These are phyloP conservation scores for Ecliptopera silaceata DNA, from an alignment of 2,888 invertebrate genomes.

Conservation along the genomic window DNA sequence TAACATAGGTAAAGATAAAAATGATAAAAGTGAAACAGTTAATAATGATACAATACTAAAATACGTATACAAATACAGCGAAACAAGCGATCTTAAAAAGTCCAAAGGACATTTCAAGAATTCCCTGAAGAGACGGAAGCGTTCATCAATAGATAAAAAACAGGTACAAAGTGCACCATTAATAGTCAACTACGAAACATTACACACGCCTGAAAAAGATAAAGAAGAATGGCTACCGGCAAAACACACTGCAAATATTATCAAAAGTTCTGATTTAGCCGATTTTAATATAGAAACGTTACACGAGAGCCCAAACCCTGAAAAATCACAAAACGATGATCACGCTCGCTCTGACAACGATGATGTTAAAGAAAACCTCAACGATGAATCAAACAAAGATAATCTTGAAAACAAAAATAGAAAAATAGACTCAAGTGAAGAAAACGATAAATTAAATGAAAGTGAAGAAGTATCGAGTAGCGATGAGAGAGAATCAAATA, in stretches of 20 bases:
- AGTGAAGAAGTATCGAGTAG: slow-evolving; percentile 9
- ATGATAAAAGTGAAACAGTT: slow-evolving; percentile 36
- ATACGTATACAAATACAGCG: slow-evolving; percentile 62
- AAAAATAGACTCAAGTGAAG: slow-evolving; percentile 7
- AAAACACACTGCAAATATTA: slow-evolving; percentile 42
- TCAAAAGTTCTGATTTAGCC: slow-evolving; percentile 58
- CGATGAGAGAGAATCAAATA: slow-evolving; percentile 16
- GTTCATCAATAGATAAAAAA: slow-evolving; percentile 33
- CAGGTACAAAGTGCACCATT: slow-evolving; percentile 47
- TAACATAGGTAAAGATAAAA: neutral
- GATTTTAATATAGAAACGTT: slow-evolving; percentile 67
- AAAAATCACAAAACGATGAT: slow-evolving; percentile 14
- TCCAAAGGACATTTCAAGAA: slow-evolving; percentile 60
- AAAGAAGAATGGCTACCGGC: slow-evolving; percentile 38
- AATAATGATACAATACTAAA: slow-evolving; percentile 54
- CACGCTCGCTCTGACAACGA: neutral
- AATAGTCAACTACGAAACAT: slow-evolving; percentile 61
- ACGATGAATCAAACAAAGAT: slow-evolving; percentile 5
- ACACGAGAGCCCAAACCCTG: slow-evolving; percentile 44
- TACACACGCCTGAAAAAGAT: slow-evolving; percentile 46
- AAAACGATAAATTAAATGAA: slow-evolving; percentile 10
- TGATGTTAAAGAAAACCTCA: slow-evolving; percentile 1
- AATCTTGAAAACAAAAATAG: slow-evolving; percentile 1
- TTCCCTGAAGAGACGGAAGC: slow-evolving; percentile 59
- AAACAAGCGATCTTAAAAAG: slow-evolving; percentile 43